A percentile compares a stretch with the other conserved stretches of the same genome.
These are phyloP conservation scores for Chalcis sispes DNA, from an alignment of 2,888 invertebrate species.

Conservation along the genomic window DNA sequence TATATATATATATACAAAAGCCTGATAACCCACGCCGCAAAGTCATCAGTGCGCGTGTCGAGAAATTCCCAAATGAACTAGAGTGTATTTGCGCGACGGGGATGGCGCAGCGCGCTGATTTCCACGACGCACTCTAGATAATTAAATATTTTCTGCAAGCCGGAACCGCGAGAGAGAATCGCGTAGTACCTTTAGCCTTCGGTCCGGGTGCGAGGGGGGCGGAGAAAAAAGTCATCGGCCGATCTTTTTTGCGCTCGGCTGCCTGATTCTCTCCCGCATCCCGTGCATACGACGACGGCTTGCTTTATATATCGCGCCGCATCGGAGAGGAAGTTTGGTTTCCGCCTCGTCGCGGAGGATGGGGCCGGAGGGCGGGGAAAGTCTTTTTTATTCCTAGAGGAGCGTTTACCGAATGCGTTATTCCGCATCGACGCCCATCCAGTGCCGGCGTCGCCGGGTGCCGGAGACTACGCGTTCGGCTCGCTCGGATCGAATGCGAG, in stretches of 20 bases:
- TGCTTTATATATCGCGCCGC: too few species aligned
- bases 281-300: too few species aligned
- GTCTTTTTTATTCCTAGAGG: background rate
- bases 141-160: slow-evolving; percentile 13
- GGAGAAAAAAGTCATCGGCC: too few species aligned
- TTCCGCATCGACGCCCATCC: slow-evolving; percentile 39
- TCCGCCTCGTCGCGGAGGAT: too few species aligned
- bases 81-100: slow-evolving; percentile 60
- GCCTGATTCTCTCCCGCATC: background rate
- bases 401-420: slow-evolving; percentile 31
- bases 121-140: slow-evolving; percentile 2
- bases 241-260: background rate
- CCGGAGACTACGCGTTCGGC: background rate
- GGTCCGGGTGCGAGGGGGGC: too few species aligned
- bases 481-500: slow-evolving; percentile 9
- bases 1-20: slow-evolving; percentile 65
- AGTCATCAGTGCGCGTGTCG: slow-evolving; percentile 59
- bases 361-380: background rate
- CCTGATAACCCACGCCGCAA: slow-evolving; percentile 64
- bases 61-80: slow-evolving; percentile 60
- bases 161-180: background rate
- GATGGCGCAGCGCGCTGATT: slow-evolving; percentile 7
- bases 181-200: background rate
- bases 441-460: slow-evolving; percentile 1
- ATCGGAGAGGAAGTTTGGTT: too few species aligned